Conservation (phyloP, 2,888 invertebrate genomes). For the Platerodrilus igneus region DNA sequence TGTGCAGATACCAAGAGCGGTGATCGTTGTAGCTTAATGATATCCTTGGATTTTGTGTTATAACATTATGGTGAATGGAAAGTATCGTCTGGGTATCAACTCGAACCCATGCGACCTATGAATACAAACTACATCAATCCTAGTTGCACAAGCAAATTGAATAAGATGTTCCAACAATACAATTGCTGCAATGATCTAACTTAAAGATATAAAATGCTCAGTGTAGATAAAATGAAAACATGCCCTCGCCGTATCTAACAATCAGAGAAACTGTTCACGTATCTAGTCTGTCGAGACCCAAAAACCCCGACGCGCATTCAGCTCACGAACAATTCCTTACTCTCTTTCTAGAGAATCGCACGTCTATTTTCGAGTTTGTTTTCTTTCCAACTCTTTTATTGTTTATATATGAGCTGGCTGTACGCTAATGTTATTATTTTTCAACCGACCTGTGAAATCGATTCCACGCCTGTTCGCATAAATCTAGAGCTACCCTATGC, state of each 20-base stretch:
- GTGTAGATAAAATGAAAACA: conserved; percentile 38
- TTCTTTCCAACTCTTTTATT: conserved; percentile 39
- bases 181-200: conserved; percentile 32
- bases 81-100: conserved; percentile 90
- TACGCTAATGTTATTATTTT: conserved; percentile 46
- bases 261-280: conserved; percentile 44
- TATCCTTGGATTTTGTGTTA: conserved; percentile 85
- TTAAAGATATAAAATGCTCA: conserved; percentile 35
- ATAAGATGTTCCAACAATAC: conserved; percentile 28
- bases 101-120: conserved; percentile 91
- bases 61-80: conserved; percentile 87
- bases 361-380: conserved; percentile 42
- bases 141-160: conserved; percentile 24
- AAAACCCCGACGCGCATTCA: conserved; percentile 37
- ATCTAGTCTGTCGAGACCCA: conserved; percentile 40
- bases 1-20: conserved; percentile 87
- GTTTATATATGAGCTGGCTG: conserved; percentile 40
- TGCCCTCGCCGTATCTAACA: conserved; percentile 39
- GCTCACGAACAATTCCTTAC: conserved; percentile 46
- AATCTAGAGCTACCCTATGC: conserved; percentile 29
- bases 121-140: conserved; percentile 28
- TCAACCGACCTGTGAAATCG: conserved; percentile 38
- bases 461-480: conserved; percentile 31
- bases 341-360: conserved; percentile 41
- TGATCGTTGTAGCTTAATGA: conserved; percentile 84